Base-by-base conservation (phyloP, 2,797 vertebrate genomes). In the Tamandua tetradactyla region DNA sequence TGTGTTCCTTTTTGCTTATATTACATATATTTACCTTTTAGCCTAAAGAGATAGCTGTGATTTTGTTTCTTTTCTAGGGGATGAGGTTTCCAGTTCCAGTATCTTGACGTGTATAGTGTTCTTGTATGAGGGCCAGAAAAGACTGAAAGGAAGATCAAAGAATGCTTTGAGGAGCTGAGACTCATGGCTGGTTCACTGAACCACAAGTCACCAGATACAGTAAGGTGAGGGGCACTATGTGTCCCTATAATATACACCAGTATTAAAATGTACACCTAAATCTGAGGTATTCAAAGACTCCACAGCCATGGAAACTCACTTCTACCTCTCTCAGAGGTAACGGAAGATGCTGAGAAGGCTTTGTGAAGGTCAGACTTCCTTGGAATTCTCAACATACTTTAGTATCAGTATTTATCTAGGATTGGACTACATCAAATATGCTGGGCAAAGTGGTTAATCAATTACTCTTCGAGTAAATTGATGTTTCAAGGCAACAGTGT, bases 61-160 rank as follows among this genome's bases (percentile, higher is more conserved):
- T 96, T n/a, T n/a, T 96, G 95, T 93, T 97, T 97, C 79, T 92
- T 87, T 97, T 95, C 91, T 95, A 95, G 85, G 83, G 89, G 96
- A 96, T 30, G 83, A 93, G 91, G 97, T 96, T 96, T 97, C 92
- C 64, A 97, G 87, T 81, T 96, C 95, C 72, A 91, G 30, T 96
- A 86, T 97, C 95, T 97, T 94, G 93, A 81, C 87, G 86, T 96
- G 88, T 78, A 92, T 80, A 96, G 86, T 49, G 94, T 88, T 96
- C 72, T 84, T 93, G 94, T 69, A 95, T 93, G 96, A 93, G 74
- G 91, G 42, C 57, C 75, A 92, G 40, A 83, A 87, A 93, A 89
- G 94, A 94, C 10, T 22, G 6, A 59, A 69, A 64, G 62, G 35
- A 62, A 89, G 62, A 69, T 62, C 20, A 47, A 78, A 62, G 80